Percentiles rank a stretch among this genome's conserved stretches.
phyloP scores from a whole-genome alignment of 2,888 invertebrate species.

The Teleogryllus oceanicus region DNA sequence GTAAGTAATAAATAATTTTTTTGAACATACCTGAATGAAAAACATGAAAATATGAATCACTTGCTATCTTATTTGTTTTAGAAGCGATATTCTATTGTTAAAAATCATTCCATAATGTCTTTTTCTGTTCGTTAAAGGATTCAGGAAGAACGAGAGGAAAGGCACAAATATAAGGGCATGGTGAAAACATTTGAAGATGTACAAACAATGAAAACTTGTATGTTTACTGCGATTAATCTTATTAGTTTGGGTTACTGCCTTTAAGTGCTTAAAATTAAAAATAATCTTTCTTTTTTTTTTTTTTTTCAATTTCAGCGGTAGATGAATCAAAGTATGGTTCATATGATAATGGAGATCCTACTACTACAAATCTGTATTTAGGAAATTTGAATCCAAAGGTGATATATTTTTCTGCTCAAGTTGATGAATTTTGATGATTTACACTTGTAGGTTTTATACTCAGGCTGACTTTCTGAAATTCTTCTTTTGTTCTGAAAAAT shows the following conservation, averaged over 20 bases:
- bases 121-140: constrained; percentile 59
- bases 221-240: constrained; percentile 23
- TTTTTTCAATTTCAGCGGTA: constrained; percentile 40
- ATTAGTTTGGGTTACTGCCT: background rate
- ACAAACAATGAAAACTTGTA: constrained; percentile 35
- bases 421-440: background rate
- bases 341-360: constrained; percentile 93
- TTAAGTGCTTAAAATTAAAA: background rate
- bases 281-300: constrained; percentile 40
- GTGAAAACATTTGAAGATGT: constrained; percentile 49
- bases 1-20: constrained; percentile 53
- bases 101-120: too few species aligned
- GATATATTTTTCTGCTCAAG: constrained; percentile 38
- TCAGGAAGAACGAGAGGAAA: constrained; percentile 94
- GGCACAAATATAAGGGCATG: constrained; percentile 84
- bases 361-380: constrained; percentile 95
- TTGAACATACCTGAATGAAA: background rate
- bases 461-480: too few species aligned
- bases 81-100: constrained; percentile 20
- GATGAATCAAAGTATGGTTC: constrained; percentile 59
- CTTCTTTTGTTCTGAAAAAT: too few species aligned
- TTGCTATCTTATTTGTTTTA: constrained; percentile 26
- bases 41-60: constrained; percentile 19
- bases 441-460: too few species aligned
- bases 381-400: constrained; percentile 97